A percentile compares a stretch with the other conserved stretches of the same genome.
Evolutionary conservation across 1,140 invertebrate species (phyloP).

Genomic region (Euwallacea fornicatus): DNA sequence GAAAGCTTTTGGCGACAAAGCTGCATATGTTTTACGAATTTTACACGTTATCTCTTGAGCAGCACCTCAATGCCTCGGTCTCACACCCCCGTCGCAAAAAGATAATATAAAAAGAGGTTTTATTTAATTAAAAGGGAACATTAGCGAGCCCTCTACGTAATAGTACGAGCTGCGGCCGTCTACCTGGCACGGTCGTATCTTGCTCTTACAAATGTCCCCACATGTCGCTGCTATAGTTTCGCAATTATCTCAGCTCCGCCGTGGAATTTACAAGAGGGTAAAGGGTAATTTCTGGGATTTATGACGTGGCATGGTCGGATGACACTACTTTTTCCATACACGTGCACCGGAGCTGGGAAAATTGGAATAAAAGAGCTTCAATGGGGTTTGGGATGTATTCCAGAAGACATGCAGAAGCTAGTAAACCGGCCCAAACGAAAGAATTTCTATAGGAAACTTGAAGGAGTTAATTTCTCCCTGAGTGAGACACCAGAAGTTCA

Average conservation of each 20-base stretch:
- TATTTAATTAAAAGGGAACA: conserved; percentile 41
- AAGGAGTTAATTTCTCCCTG: too few species aligned
- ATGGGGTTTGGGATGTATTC: too few species aligned
- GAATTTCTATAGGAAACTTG: too few species aligned
- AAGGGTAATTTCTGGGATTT: conserved; percentile 35
- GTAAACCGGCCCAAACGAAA: too few species aligned
- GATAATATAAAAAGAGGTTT: conserved; percentile 40
- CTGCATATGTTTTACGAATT: not conserved
- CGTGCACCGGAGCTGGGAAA: too few species aligned
- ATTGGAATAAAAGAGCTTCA: too few species aligned
- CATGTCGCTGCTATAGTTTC: conserved; percentile 51
- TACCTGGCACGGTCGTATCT: conserved; percentile 46
- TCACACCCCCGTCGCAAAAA: conserved; percentile 14
- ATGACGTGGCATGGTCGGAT: conserved; percentile 24
- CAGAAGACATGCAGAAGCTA: too few species aligned
- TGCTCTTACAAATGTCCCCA: conserved; percentile 53
- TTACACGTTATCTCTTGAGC: not conserved
- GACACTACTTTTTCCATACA: conserved; percentile 9
- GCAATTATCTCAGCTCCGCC: conserved; percentile 50
- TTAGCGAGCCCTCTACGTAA: conserved; percentile 36
- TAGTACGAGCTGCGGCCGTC: conserved; percentile 39
- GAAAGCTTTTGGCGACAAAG: too few species aligned
- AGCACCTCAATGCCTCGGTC: not conserved
- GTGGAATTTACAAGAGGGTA: conserved; percentile 40
- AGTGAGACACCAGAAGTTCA: too few species aligned